A percentile compares a stretch with the other conserved stretches of the same genome.
Conservation (phyloP, 2,113 vertebrate genomes). For the Phyllopteryx taeniolatus region DNA sequence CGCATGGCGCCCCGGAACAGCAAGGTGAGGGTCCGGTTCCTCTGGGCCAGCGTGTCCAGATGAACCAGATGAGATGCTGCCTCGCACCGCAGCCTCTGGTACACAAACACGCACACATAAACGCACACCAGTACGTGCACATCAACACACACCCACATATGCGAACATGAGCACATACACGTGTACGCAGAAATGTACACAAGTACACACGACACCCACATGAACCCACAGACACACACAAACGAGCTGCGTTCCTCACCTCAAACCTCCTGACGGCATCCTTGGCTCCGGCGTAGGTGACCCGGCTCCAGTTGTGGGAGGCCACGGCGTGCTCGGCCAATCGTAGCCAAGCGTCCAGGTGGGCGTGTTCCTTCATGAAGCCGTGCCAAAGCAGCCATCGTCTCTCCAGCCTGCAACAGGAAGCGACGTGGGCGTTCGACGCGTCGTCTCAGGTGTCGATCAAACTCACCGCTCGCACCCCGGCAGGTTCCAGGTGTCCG, state of each 20-base stretch:
- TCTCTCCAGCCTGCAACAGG: slow-evolving; percentile 55
- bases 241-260: slow-evolving; percentile 46
- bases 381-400: slow-evolving; percentile 66
- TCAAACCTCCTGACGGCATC: slow-evolving; percentile 67
- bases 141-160: no score
- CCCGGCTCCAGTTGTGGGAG: slow-evolving; percentile 33
- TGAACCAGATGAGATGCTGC: slow-evolving; percentile 55
- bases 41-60: slow-evolving; percentile 69
- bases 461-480: slow-evolving; percentile 36
- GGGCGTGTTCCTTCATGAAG: slow-evolving; percentile 71
- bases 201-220: no score
- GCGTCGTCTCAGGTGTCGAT: fast-evolving
- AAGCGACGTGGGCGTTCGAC: background rate
- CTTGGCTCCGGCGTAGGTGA: slow-evolving; percentile 56
- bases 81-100: slow-evolving; percentile 64
- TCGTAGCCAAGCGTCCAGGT: slow-evolving; percentile 72
- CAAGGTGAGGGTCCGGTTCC: slow-evolving; percentile 55
- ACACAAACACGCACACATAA: background rate
- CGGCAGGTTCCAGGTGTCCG: slow-evolving; percentile 29
- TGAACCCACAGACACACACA: background rate
- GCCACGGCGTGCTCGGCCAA: slow-evolving; percentile 50
- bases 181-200: no score
- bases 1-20: slow-evolving; percentile 49
- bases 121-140: no score
- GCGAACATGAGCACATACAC: no score